A percentile compares a stretch with the other conserved stretches of the same genome.
phyloP scores from a whole-genome alignment of 64 coral and sea anemone genomes.

The Stichodactyla mertensii region DNA sequence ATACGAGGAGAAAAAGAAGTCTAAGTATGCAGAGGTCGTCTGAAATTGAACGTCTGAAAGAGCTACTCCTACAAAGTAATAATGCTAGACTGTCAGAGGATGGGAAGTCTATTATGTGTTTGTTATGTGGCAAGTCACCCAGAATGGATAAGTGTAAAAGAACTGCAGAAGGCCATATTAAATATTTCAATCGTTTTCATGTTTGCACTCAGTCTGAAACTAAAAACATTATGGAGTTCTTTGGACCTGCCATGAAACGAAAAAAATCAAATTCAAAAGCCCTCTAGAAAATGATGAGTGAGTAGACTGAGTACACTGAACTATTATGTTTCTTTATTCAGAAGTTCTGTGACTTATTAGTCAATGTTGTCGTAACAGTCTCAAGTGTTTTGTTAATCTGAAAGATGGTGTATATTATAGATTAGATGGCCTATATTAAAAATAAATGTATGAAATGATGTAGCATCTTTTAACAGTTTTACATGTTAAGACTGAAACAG shows the following conservation, averaged over 20 bases:
- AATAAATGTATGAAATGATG: not conserved
- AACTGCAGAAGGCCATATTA: not conserved
- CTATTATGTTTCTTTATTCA: not conserved
- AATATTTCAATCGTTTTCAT: not conserved
- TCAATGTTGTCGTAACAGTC: not conserved
- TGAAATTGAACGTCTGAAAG: not conserved
- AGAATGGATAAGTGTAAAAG: constrained; percentile 9
- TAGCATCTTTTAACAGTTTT: too few species aligned
- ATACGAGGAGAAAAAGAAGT: not conserved
- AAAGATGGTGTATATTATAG: too few species aligned
- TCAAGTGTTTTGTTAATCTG: not conserved
- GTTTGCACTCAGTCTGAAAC: not conserved
- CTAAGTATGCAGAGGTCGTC: not conserved
- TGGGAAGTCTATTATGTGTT: not conserved
- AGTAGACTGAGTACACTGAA: not conserved
- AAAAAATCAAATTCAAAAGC: not conserved
- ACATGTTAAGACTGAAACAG: not conserved
- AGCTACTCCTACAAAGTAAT: not conserved
- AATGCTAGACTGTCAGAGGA: not conserved
- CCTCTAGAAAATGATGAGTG: not conserved
- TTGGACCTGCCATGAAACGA: not conserved
- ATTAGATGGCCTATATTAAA: not conserved
- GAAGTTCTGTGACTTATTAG: not conserved
- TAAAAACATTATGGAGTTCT: not conserved
- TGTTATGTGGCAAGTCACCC: not conserved